Percentiles rank a stretch among this genome's conserved stretches.
These are phyloP conservation scores for Melieria picta DNA, from an alignment of 2,888 invertebrate species.

Conservation along the genomic window DNA sequence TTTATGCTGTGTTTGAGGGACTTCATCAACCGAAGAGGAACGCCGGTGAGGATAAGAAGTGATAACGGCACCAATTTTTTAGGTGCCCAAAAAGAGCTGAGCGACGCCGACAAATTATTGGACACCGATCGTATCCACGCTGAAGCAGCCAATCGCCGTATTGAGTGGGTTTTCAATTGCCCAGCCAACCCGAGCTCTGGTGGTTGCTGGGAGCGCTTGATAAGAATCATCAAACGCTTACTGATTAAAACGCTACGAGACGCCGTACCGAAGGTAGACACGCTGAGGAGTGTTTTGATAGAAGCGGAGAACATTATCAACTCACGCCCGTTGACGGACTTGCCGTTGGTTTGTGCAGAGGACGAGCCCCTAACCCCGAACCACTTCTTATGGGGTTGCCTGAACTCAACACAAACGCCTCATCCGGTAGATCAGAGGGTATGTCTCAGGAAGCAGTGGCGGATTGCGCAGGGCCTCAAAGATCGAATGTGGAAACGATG, in stretches of 20 bases:
- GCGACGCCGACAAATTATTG: neutral
- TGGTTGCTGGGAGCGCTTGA: slow-evolving; percentile 15
- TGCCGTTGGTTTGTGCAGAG: neutral
- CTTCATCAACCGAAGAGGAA: slow-evolving; percentile 37
- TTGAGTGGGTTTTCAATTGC: neutral
- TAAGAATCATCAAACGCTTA: neutral
- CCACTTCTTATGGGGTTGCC: neutral
- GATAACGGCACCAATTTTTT: slow-evolving; percentile 41
- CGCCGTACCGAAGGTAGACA: neutral
- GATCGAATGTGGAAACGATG: slow-evolving; percentile 6
- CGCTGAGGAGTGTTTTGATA: slow-evolving; percentile 2
- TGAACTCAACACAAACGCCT: slow-evolving; percentile 5
- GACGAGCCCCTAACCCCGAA: slow-evolving; percentile 8
- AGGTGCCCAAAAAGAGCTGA: slow-evolving; percentile 20
- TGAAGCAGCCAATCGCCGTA: too few species aligned
- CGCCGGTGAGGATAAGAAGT: slow-evolving; percentile 32
- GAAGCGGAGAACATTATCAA: neutral
- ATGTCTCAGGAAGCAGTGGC: slow-evolving; percentile 7
- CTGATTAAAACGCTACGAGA: neutral
- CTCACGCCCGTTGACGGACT: slow-evolving; percentile 1
- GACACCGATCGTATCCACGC: neutral
- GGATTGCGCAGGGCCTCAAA: slow-evolving; percentile 1
- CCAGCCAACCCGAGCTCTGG: slow-evolving; percentile 5
- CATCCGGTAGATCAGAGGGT: neutral
- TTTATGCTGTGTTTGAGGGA: slow-evolving; percentile 38